Percentiles rank a stretch among this genome's conserved stretches.
phyloP scores from a whole-genome alignment of 2,888 invertebrate genomes.

The Formica aserva region DNA sequence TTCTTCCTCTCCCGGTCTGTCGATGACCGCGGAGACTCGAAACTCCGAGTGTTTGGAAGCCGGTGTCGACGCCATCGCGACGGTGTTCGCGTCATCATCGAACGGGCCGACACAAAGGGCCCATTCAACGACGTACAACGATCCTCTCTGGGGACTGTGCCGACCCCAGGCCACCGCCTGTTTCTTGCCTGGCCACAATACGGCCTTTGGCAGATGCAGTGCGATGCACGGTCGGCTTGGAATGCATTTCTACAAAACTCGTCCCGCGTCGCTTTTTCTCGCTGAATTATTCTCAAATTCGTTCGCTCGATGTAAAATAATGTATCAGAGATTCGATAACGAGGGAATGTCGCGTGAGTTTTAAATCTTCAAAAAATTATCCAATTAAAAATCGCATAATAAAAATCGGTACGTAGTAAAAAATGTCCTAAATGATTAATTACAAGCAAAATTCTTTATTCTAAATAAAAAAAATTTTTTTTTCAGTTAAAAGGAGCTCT shows the following conservation, averaged over 20 bases:
- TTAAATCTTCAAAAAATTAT: neutral
- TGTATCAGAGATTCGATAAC: neutral
- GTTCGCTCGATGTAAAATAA: neutral
- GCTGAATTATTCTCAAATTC: neutral
- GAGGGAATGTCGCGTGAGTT: neutral
- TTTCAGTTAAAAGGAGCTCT: neutral
- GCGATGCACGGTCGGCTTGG: conserved; percentile 1
- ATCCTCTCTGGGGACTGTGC: conserved; percentile 55
- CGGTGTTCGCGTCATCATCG: conserved; percentile 58
- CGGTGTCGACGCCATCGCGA: conserved; percentile 34
- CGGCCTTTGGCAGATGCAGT: conserved; percentile 43
- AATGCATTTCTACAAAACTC: conserved; percentile 37
- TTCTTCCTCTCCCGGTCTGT: neutral
- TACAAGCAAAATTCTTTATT: neutral
- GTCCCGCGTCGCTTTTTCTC: conserved; percentile 20
- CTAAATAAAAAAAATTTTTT: neutral
- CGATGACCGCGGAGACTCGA: neutral
- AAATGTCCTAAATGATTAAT: neutral
- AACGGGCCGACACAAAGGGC: conserved; percentile 74
- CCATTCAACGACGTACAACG: conserved; percentile 75
- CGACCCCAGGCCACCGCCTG: conserved; percentile 28
- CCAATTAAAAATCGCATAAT: neutral
- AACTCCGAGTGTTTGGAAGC: neutral
- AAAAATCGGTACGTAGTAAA: neutral
- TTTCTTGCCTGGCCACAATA: neutral